Evolutionary conservation across 2,888 invertebrate species (phyloP).

Genomic region (Holacanthella duospinosa): DNA sequence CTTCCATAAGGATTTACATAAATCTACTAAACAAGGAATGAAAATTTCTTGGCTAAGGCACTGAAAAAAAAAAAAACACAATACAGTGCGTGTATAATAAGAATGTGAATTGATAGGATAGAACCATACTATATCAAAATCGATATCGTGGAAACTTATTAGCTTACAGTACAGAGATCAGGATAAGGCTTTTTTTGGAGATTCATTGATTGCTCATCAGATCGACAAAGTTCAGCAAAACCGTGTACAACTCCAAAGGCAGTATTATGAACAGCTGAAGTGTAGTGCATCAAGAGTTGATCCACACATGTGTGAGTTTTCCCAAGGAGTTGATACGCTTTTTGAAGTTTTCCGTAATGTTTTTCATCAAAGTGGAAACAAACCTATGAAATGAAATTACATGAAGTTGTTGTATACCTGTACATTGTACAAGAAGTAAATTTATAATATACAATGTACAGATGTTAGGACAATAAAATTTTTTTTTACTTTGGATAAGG

Average conservation of each 20-base stretch:
- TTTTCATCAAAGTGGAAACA: slow-evolving; percentile 64
- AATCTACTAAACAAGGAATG: slow-evolving; percentile 64
- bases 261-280: slow-evolving; percentile 77
- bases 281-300: slow-evolving; percentile 88
- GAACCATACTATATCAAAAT: too few species aligned
- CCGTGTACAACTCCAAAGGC: slow-evolving; percentile 54
- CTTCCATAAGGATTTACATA: slow-evolving; percentile 76
- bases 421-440: too few species aligned
- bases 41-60: slow-evolving; percentile 52
- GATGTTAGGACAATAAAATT: too few species aligned
- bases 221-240: slow-evolving; percentile 48
- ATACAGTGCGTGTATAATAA: not conserved
- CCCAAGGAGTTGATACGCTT: slow-evolving; percentile 76
- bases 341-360: slow-evolving; percentile 70
- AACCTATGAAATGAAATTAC: too few species aligned
- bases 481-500: slow-evolving; percentile 66
- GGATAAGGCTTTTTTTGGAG: slow-evolving; percentile 61
- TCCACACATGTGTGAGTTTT: slow-evolving; percentile 90
- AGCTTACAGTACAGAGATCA: slow-evolving; percentile 62
- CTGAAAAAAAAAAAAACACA: too few species aligned
- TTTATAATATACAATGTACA: not conserved
- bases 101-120: not conserved
- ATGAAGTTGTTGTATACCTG: not conserved
- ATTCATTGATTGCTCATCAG: slow-evolving; percentile 44
- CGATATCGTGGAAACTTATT: too few species aligned